Evolutionary conservation across 2,113 vertebrate genomes (phyloP), one percentile per base, ranked within the genome.

Genomic region (Spea bombifrons): DNA sequence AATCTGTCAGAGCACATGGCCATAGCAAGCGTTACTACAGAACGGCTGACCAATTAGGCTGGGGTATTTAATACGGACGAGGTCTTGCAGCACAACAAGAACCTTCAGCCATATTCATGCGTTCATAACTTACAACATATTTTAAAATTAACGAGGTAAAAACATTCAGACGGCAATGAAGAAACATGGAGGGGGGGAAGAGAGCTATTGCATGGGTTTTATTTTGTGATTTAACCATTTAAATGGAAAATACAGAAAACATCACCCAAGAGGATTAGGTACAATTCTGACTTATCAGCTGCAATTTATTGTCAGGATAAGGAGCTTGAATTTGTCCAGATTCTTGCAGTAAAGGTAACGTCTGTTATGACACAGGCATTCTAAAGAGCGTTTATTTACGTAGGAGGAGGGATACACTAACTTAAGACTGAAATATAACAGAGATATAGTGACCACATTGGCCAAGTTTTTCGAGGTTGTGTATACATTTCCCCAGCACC

Each of bases 1-100:
- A 67, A 53, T 65, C 44, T 79, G 71, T 49, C 50, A 68, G 61
- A 59, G 43, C 16, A 47, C 7, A 71, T 5, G 16, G 67, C 49
- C 43, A 61, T 12, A 66, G 46, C 61, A 59, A 17, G 69, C 15
- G 15, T 59, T 61, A 55, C 15, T 73, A 12, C 12, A 52, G 8
- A 16, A 52, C 47, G 43, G n/a, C 45, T 71, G 57, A 71, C 49
- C 69, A 65, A 46, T 46, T 66, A 47, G 61, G 48, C 13, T 64
- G 15, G 30, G 3, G 75, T 47, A 48, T 46, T 74, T 59, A 59
- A 59, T 59, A 59, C 55, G 4, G 55, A 13, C 55, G 10, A 59
- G 10, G 55, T 59, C 9, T 59, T 59, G 15, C 55, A 2, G 15
- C 1, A 59, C 12, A 59, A 13, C 55, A 59, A 8, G 15, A 57